Base-by-base conservation (phyloP, 2,113 vertebrate species). In the Zosterops borbonicus region DNA sequence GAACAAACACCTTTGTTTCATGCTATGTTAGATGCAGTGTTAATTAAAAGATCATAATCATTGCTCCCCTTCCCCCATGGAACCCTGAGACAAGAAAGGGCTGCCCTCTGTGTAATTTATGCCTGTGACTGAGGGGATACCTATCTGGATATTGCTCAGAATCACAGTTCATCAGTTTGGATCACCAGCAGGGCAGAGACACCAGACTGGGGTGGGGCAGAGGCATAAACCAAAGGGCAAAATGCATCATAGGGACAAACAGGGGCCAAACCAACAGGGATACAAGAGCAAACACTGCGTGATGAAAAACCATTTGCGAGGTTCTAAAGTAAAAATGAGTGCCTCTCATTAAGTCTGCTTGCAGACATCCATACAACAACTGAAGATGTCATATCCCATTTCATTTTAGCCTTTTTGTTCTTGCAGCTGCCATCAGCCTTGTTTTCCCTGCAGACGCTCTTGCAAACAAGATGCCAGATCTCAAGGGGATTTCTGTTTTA, bases 41-140 rank as follows among this genome's bases (percentile, higher is more conserved):
- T 98, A 98, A 98, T 97, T 98, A 98, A 97, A 98, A 97, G 97
- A 98, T 98, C 94, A 78, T 96, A 98, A 98, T 98, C 95, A 86
- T 79, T 85, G 63, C 39, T 69, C 76, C 89, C 86, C 80, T 94
- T 97, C 95, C 94, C 96, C 94, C 56, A 12, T 21, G 71, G 91
- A 97, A 95, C 52, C 56, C 96, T 96, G 69, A 64, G 74, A 55
- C 10, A 33, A 88, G 74, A 92, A 87, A 65, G 85, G 67, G 22
- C 47, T 87, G 69, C 35, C 77, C 62, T 71, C 56, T 56, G 37
- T 87, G 64, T 56, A 25, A 67, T 67, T 85, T 44, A 8, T 85
- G 69, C 29, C 55, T 69, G 70, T 80, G 37, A 47, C 42, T 33
- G 64, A 59, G 64, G 42, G 75, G 83, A 83, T 65, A 17, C 39